Percentiles rank a stretch among this genome's conserved stretches.
phyloP scores from a whole-genome alignment of 2,113 vertebrate species.

The Ramphastos sulfuratus region DNA sequence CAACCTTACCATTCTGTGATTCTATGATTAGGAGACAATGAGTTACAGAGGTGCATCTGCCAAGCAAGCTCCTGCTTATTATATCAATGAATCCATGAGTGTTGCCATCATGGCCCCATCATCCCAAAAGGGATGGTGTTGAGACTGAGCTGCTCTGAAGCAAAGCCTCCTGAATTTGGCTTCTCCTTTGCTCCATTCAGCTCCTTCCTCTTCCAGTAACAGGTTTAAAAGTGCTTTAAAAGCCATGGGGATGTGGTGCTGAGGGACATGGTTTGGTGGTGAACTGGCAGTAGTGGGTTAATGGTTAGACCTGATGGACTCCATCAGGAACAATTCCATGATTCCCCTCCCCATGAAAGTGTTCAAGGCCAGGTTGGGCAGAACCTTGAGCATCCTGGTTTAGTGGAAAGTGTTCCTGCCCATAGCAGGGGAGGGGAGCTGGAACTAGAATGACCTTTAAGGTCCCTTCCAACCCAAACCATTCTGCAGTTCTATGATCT shows the following conservation, averaged over 20 bases:
- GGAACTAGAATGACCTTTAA: too few species aligned
- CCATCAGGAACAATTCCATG: background rate
- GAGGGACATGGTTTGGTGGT: too few species aligned
- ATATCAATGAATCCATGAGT: fast-evolving
- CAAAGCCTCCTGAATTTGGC: background rate
- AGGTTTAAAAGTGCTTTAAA: background rate
- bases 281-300: too few species aligned
- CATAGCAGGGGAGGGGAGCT: too few species aligned
- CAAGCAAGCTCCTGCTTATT: background rate
- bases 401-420: too few species aligned
- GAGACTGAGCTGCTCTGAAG: background rate
- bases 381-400: too few species aligned
- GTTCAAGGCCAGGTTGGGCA: too few species aligned
- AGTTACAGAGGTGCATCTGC: background rate
- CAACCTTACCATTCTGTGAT: too few species aligned
- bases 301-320: too few species aligned
- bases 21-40: background rate
- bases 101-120: fast-evolving
- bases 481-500: too few species aligned
- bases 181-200: background rate
- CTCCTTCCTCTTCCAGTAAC: background rate
- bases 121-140: fast-evolving
- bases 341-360: background rate
- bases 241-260: too few species aligned
- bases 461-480: too few species aligned